These are phyloP conservation scores for Neomonachus schauinslandi DNA, from an alignment of 2,113 vertebrate species.

Conservation along the genomic window DNA sequence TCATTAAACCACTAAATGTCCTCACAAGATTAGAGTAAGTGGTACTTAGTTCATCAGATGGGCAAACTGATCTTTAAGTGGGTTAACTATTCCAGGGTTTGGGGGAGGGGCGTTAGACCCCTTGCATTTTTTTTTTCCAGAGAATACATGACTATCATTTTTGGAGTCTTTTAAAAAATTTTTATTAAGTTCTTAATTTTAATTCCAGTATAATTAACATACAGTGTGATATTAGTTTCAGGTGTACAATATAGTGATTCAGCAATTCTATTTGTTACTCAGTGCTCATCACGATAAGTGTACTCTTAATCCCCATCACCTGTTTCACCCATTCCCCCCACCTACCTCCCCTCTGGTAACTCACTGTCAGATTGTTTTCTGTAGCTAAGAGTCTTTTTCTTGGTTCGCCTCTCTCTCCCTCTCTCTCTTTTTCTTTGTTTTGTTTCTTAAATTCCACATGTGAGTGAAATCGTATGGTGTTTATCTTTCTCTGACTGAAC, in stretches of 20 bases:
- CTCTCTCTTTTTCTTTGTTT: background rate
- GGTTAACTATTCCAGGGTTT: constrained; percentile 19
- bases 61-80: constrained; percentile 48
- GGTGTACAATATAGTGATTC: background rate
- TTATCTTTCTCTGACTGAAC: background rate
- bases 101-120: background rate
- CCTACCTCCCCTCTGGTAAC: background rate
- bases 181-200: background rate
- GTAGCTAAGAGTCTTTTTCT: background rate
- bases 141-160: background rate
- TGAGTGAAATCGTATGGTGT: background rate
- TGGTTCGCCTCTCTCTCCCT: background rate
- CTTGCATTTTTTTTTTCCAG: constrained; percentile 55
- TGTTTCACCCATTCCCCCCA: background rate
- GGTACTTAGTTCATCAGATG: constrained; percentile 54
- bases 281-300: background rate
- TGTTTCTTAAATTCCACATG: background rate
- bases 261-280: background rate
- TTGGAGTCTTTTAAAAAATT: background rate
- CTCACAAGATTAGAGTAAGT: constrained; percentile 61
- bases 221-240: background rate
- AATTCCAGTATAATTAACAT: background rate
- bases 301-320: background rate
- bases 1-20: constrained; percentile 67
- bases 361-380: background rate